Conservation (phyloP, 2,888 invertebrate species). For the Nomada hirtipes region DNA sequence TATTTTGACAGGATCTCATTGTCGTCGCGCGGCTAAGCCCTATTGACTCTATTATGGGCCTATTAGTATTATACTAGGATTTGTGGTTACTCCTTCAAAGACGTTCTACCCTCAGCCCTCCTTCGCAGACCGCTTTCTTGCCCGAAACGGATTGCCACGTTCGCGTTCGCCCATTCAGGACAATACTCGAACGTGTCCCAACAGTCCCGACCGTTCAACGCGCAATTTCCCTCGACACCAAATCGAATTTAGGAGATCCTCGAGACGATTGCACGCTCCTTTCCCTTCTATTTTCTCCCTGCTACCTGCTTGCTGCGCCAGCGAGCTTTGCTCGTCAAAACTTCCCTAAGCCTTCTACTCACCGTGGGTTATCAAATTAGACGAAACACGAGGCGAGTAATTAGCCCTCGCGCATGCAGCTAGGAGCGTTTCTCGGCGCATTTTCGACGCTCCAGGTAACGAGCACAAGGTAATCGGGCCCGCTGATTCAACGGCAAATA, state of each 20-base stretch:
- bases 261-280: conserved; percentile 19
- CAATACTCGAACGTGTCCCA: conserved; percentile 35
- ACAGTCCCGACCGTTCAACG: conserved; percentile 37
- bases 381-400: conserved; percentile 24
- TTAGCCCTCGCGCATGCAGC: conserved; percentile 26
- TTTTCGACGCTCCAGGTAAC: conserved; percentile 31
- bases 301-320: background rate
- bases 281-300: conserved; percentile 13
- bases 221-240: conserved; percentile 55
- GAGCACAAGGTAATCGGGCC: conserved; percentile 42
- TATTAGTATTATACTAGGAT: conserved; percentile 84
- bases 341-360: too few relatives aligned
- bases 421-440: background rate
- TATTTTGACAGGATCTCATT: conserved; percentile 84
- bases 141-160: conserved; percentile 33
- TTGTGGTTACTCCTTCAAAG: conserved; percentile 76
- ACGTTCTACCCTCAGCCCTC: conserved; percentile 42
- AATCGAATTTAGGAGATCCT: conserved; percentile 29
- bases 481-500: conserved; percentile 48
- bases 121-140: conserved; percentile 36
- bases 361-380: conserved; percentile 8
- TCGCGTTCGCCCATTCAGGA: conserved; percentile 19
- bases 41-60: conserved; percentile 84
- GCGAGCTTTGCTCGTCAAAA: background rate
- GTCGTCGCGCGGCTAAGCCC: conserved; percentile 81